phyloP scores from a whole-genome alignment of 2,797 vertebrate genomes.

The Lemur catta region DNA sequence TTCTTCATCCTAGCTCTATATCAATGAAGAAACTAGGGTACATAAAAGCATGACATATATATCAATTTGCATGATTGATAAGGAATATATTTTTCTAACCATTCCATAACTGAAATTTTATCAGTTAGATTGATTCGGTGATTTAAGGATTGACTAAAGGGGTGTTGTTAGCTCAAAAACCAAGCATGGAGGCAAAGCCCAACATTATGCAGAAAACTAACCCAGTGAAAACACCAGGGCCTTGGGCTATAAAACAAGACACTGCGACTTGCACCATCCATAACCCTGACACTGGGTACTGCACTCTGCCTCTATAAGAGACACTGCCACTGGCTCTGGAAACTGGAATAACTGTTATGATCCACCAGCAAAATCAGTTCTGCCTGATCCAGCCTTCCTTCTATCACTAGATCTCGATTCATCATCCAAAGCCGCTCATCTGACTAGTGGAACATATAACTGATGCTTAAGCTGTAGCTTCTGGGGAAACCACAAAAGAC shows the following conservation, averaged over 20 bases:
- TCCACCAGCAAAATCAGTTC: neutral
- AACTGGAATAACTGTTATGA: neutral
- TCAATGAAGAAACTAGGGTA: neutral
- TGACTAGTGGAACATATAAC: neutral
- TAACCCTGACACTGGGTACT: no score
- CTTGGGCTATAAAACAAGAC: neutral
- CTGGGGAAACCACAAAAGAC: neutral
- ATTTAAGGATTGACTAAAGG: neutral
- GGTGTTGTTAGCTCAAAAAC: neutral
- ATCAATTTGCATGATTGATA: neutral
- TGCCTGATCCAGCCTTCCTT: neutral
- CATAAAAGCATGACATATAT: neutral
- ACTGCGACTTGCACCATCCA: rapidly evolving
- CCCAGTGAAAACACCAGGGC: neutral
- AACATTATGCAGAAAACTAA: neutral
- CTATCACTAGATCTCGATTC: neutral
- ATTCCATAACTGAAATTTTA: neutral
- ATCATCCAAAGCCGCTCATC: neutral
- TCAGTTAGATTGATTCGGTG: neutral
- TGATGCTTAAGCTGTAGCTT: neutral
- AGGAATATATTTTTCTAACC: neutral
- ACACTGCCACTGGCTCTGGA: neutral
- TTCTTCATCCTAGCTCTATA: neutral
- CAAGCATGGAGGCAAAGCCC: neutral
- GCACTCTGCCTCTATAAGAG: neutral